Evolutionary conservation across 2,797 vertebrate genomes (phyloP).

Genomic region (Gouania willdenowi): DNA sequence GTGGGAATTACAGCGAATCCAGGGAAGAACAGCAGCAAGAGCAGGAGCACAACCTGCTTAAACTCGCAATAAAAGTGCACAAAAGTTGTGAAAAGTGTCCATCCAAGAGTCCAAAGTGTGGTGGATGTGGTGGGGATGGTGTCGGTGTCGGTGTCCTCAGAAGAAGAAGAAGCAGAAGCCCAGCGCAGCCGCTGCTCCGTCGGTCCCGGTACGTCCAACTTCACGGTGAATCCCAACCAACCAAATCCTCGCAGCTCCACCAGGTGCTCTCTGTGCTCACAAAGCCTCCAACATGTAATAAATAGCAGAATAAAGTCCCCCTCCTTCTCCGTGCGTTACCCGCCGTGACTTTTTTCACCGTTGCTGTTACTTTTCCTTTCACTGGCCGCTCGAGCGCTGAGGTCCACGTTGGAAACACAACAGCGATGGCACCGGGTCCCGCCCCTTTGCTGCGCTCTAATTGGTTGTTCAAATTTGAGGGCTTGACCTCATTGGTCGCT

Average conservation of each 20-base stretch:
- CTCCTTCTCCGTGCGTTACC: conserved; percentile 32
- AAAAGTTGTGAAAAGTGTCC: no score
- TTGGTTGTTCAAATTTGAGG: conserved; percentile 53
- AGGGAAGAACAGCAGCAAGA: no score
- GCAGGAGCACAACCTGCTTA: no score
- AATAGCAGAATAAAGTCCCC: conserved; percentile 49
- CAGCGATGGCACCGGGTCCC: conserved; percentile 45
- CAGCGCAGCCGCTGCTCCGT: conserved; percentile 36
- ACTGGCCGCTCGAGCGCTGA: conserved; percentile 33
- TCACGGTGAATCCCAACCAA: conserved; percentile 20
- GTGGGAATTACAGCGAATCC: no score
- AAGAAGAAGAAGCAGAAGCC: no score
- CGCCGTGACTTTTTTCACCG: conserved; percentile 65
- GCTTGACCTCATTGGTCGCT: conserved; percentile 56
- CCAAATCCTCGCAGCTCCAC: conserved; percentile 13
- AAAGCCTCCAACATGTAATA: conserved; percentile 52
- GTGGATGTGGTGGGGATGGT: no score
- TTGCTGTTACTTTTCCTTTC: conserved; percentile 65
- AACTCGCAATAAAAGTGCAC: no score
- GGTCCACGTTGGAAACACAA: conserved; percentile 85
- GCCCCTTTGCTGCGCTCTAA: conserved; percentile 28
- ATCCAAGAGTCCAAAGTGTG: no score
- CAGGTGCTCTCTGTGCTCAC: conserved; percentile 55
- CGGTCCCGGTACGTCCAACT: conserved; percentile 55
- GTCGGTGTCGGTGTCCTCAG: no score